Evolutionary conservation across 2,888 invertebrate genomes (phyloP), one percentile per base, ranked within the genome.

Genomic region (Cryptus viduatorius): DNA sequence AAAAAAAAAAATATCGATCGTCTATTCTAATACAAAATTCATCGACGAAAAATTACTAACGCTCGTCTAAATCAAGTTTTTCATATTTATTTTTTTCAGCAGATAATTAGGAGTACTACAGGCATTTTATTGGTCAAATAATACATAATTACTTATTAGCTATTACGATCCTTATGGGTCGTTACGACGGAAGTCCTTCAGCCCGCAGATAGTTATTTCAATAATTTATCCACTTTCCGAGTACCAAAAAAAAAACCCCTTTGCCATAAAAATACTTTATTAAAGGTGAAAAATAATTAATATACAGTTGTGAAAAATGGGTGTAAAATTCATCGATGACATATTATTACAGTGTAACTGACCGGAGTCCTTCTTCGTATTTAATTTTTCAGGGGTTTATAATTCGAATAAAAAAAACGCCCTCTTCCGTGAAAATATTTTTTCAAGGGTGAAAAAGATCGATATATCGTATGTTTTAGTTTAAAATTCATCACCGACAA

Each of bases 11-110:
- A 29, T 14, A 59, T 7, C 31, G 24, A 44, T 7, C 8, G 46
- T 53, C 65, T 77, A 79, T 83, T 56, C 5, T 19, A 12, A 19
- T 24, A 24, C 44, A 31, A 37, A 72, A 76, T 65, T 77, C 14
- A 72, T 64, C 44, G 31, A 42, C 53, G 29, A 68, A 4, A 67
- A 75, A 67, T 80, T 56, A 19, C 31, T 19, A 29, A 12, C 4
- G 0, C 0, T 24, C 16, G 0, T 19, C 59, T 29, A 59, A 24
- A 24, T 24, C 24, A 29, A 59, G 14, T 24, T 24, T 19, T 29
- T 10, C 19, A 1, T 24, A 5, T 12, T 14, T 59, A 24, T 3
- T 16, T 50, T 50, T 50, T 16, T 4, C 12, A 12, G 50, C 16
- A 0, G 12, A 10, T 50, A 0, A 1, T 50, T n/a, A n/a, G n/a